These are phyloP conservation scores for Melanotaenia duboulayi DNA, from an alignment of 2,113 vertebrate genomes.

Conservation along the genomic window DNA sequence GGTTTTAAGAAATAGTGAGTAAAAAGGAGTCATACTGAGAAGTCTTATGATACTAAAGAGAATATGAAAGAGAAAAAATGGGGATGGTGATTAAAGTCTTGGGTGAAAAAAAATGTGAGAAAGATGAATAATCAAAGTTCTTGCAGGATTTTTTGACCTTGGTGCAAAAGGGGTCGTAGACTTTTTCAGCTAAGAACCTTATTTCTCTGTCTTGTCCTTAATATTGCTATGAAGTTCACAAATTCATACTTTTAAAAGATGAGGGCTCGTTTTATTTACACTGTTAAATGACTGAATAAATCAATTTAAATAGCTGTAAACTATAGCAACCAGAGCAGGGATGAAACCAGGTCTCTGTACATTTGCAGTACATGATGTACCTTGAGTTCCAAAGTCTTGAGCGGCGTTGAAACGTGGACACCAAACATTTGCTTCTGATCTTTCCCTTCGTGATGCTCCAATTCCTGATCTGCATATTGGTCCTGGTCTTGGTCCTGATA, in stretches of 20 bases:
- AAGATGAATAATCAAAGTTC: slow-evolving; percentile 34
- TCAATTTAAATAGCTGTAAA: no score
- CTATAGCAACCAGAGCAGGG: not conserved
- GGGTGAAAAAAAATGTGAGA: slow-evolving; percentile 35
- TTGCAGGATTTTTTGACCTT: slow-evolving; percentile 12
- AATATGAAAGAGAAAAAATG: slow-evolving; percentile 3
- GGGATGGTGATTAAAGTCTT: slow-evolving; percentile 49
- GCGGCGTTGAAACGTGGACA: slow-evolving; percentile 80
- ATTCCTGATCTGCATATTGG: slow-evolving; percentile 74
- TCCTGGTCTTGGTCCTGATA: slow-evolving; percentile 84
- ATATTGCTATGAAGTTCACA: not conserved
- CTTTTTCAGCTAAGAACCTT: slow-evolving; percentile 9
- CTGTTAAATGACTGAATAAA: not conserved
- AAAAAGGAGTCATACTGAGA: slow-evolving; percentile 24
- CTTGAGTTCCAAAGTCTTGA: slow-evolving; percentile 93
- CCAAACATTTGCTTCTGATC: slow-evolving; percentile 35
- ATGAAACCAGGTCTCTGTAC: not conserved
- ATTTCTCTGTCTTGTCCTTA: not conserved
- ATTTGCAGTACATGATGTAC: slow-evolving; percentile 73
- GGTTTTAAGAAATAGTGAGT: slow-evolving; percentile 15
- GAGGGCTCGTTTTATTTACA: not conserved
- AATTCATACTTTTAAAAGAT: not conserved
- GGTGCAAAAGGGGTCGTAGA: not conserved
- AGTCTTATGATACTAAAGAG: slow-evolving; percentile 6
- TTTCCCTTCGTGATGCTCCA: slow-evolving; percentile 54